Evolutionary conservation across 1,140 invertebrate genomes (phyloP), one percentile per base, ranked within the genome.

Genomic region (Drosophila watanabei): DNA sequence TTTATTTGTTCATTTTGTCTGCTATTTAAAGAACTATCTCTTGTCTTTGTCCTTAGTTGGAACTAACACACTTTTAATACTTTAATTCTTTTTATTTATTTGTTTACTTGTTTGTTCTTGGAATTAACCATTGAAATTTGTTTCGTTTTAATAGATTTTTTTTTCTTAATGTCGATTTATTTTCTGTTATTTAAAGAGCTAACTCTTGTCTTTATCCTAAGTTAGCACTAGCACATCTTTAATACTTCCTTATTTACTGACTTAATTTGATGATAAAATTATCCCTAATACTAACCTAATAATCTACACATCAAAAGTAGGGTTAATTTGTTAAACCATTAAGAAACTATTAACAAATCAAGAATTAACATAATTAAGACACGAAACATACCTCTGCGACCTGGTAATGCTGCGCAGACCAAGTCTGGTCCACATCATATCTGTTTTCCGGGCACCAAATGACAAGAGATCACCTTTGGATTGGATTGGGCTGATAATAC

Each of bases 381-480:
- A 2, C 4, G 0, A 49, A 32, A 28, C 65, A 16, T 60, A 73
- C 70, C 52, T 72, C 24, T 72, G 43, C 11, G 71, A 20, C 41
- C 49, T 45, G 14, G 39, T 37, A 32, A 71, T 71, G 33, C 32
- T 69, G 11, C 64, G 49, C 64, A 56, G 14, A 11, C 63, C 49
- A 2, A 61, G 39, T 30, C 35, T 56, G 6, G 41, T 49, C 72
- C 66, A 41, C 61, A 57, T 79, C 24, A 48, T 63, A 10, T 49
- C 10, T 8, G 41, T 24, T 62, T 45, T 61, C 28, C 39, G 10
- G 14, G 13, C 14, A 32, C 5, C 16, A 14, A 46, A 6, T 10
- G 11, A 11, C 39, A 11, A 24, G 10, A 16, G 58, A 57, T 69
- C 16, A 77, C 77, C 66, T 75, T 35, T 69, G 59, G 56, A 48